Base-by-base conservation (phyloP, 2,113 vertebrate genomes). In the Nicator chloris region DNA sequence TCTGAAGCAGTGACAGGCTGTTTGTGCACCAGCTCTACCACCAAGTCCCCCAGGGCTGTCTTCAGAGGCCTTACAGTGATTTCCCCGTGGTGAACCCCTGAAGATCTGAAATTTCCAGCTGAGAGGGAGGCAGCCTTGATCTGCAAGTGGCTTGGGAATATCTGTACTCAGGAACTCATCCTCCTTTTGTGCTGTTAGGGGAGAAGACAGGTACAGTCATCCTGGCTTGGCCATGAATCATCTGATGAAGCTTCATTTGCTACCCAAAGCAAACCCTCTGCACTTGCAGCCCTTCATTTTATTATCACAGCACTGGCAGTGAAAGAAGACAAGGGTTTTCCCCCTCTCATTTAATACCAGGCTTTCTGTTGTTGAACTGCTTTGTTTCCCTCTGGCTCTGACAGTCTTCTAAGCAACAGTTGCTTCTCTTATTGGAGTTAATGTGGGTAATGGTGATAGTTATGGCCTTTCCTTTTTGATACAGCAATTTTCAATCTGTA, bases 391-490 rank as follows among this genome's bases (percentile, higher is more conserved):
- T 81, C 37, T 91, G 95, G 78, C 78, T 93, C 81, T 84, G 90
- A 54, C 75, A 92, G 71, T 82, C 88, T 97, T 93, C 93, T 95
- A 96, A 97, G 97, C 75, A 96, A 72, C 90, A 93, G 88, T 93
- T 96, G 87, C 95, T 96, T 97, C 86, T 93, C 85, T 86, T 84
- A 90, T 54, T 93, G 88, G 82, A 96, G 92, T 95, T 97, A 94
- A 93, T 97, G 77, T 94, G 88, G 85, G 56, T 93, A 95, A 96
- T 95, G 96, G 95, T 92, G 81, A 53, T 95, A 90, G 91, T 96
- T 97, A 85, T 28, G 92, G 90, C 61, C 82, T 94, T 96, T 95
- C 53, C 72, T 85, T 92, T 96, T 85, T 92, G 42, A 83, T 95
- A 84, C 30, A 83, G 90, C 91, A 97, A 79, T 98, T 98, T 79